phyloP scores from a whole-genome alignment of 2,797 vertebrate genomes.

The Pantherophis alleghaniensis region DNA sequence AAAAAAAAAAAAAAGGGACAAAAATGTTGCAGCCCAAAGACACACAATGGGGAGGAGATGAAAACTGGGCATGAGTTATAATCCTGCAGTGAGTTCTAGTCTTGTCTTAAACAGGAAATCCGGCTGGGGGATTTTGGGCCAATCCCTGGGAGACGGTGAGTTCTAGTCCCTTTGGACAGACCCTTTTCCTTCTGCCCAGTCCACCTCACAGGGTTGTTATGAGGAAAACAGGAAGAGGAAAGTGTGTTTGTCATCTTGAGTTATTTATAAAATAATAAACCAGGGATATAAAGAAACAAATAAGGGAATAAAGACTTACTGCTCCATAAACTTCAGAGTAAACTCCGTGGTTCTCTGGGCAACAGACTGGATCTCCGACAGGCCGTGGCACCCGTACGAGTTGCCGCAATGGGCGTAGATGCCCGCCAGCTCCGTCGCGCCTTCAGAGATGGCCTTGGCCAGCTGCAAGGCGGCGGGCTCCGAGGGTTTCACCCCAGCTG shows the following conservation, averaged over 20 bases:
- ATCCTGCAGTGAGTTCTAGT: neutral
- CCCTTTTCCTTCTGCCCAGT: neutral
- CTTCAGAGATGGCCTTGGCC: constrained; percentile 68
- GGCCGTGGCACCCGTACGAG: constrained; percentile 76
- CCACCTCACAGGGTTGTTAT: neutral
- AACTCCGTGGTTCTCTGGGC: constrained; percentile 74
- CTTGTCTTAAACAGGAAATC: neutral
- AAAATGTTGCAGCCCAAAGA: neutral
- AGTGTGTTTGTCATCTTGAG: no score
- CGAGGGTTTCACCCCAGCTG: constrained; percentile 76
- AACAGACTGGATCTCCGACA: constrained; percentile 70
- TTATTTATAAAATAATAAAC: neutral
- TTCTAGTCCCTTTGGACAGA: neutral
- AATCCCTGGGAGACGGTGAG: neutral
- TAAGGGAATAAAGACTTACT: constrained; percentile 62
- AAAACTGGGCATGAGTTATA: neutral
- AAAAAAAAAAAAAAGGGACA: no score
- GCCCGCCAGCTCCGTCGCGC: constrained; percentile 68
- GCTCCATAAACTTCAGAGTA: constrained; percentile 75
- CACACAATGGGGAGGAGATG: neutral
- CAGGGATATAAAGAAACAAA: neutral
- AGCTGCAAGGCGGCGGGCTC: constrained; percentile 70
- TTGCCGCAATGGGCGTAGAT: constrained; percentile 86
- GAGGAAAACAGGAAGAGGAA: no score
- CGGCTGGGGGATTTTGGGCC: neutral